phyloP scores from a whole-genome alignment of 2,113 vertebrate species.

The human region DNA sequence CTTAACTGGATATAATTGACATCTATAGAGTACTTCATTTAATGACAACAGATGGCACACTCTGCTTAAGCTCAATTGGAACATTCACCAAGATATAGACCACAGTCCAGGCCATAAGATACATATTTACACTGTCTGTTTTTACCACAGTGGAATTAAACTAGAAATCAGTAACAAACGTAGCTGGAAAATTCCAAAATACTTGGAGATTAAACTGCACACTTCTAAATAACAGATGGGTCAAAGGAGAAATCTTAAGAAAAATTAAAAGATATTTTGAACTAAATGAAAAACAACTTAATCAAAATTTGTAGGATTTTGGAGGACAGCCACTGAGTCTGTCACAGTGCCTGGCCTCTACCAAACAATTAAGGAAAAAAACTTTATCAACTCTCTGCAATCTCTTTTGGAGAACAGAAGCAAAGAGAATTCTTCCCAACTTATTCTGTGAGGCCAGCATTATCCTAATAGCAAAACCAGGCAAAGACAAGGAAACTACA shows the following conservation, averaged over 20 bases:
- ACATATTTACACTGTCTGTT: not conserved
- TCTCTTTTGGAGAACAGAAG: no score
- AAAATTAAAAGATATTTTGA: not conserved
- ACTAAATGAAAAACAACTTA: not conserved
- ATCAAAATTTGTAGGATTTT: not conserved
- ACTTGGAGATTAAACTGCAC: not conserved
- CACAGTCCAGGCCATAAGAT: not conserved
- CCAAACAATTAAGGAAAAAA: no score
- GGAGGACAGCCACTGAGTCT: not conserved
- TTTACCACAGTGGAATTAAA: not conserved
- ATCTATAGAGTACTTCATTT: not conserved
- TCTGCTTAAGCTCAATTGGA: not conserved
- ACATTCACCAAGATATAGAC: not conserved
- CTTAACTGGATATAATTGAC: not conserved
- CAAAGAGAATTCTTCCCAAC: no score
- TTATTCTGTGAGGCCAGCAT: no score
- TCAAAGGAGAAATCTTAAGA: not conserved
- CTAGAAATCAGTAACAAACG: not conserved
- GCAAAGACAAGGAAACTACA: no score
- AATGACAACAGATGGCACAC: not conserved
- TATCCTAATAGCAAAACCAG: no score
- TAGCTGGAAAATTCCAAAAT: not conserved
- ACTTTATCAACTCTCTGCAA: no score
- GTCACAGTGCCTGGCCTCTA: not conserved
- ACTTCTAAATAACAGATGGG: not conserved